Percentiles rank a stretch among this genome's conserved stretches.
Evolutionary conservation across 2,797 vertebrate genomes (phyloP).

Genomic region (Parambassis ranga): DNA sequence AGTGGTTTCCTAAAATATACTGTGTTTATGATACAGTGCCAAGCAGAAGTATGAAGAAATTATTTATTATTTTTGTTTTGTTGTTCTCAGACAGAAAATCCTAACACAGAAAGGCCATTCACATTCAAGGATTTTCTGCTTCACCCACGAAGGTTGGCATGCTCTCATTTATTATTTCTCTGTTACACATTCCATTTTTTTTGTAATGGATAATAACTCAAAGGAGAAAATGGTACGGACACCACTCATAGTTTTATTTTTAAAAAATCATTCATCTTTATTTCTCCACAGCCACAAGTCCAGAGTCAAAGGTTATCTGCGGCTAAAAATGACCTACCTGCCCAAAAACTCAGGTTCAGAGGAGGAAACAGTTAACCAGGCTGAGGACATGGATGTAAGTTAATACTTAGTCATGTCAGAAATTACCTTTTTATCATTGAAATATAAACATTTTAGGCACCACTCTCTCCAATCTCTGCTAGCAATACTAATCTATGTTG

Average conservation of each 20-base stretch:
- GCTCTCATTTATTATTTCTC: conserved; percentile 28
- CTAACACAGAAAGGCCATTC: conserved; percentile 91
- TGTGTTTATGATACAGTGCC: not conserved
- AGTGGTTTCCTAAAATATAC: conserved; percentile 9
- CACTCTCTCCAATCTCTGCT: no score
- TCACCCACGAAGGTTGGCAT: conserved; percentile 93
- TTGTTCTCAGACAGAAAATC: conserved; percentile 94
- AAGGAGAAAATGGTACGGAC: not conserved
- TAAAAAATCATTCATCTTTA: not conserved
- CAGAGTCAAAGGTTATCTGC: conserved; percentile 95
- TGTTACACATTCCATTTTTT: conserved; percentile 33
- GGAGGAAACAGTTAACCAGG: conserved; percentile 86
- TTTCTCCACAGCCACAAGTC: conserved; percentile 87
- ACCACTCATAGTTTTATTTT: not conserved
- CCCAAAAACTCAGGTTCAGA: conserved; percentile 88
- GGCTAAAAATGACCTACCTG: conserved; percentile 97
- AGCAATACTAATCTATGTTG: no score
- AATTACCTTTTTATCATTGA: no score
- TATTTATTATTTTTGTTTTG: conserved; percentile 25
- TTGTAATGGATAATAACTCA: no score
- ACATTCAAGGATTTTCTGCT: conserved; percentile 98
- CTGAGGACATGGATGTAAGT: conserved; percentile 89
- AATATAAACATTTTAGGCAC: no score
- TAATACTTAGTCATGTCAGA: not conserved
- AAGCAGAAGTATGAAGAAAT: not conserved